Evolutionary conservation across 2,888 invertebrate genomes (phyloP).

Genomic region (Abrostola triplasia): DNA sequence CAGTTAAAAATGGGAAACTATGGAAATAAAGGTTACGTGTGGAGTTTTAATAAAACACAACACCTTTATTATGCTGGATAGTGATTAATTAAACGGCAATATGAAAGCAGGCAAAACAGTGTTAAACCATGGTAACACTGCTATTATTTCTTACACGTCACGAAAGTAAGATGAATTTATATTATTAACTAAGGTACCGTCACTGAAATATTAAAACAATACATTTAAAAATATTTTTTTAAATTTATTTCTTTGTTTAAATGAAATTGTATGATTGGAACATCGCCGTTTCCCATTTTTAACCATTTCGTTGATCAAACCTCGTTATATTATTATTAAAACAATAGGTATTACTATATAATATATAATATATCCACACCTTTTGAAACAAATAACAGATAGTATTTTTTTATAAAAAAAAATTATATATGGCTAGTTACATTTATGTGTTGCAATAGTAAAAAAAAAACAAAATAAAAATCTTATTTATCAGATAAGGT

Average conservation of each 20-base stretch:
- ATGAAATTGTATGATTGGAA: too few species aligned
- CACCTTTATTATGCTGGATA: conserved; percentile 2
- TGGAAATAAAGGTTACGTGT: background rate
- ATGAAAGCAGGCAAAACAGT: too few species aligned
- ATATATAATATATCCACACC: conserved; percentile 5
- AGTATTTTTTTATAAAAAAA: background rate
- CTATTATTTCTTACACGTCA: too few species aligned
- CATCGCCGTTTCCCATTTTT: conserved; percentile 20
- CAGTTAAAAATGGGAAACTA: conserved; percentile 23
- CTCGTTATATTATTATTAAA: conserved; percentile 1
- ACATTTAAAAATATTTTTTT: too few species aligned
- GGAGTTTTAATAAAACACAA: background rate
- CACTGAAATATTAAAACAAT: too few species aligned
- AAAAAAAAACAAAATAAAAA: background rate
- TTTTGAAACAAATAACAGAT: background rate
- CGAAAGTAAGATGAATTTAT: too few species aligned
- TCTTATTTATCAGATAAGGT: conserved; percentile 1
- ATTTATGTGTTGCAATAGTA: conserved; percentile 4
- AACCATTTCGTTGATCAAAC: conserved; percentile 20
- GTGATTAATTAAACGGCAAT: background rate
- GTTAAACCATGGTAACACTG: too few species aligned
- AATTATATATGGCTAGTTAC: conserved; percentile 1
- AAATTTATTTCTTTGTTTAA: too few species aligned
- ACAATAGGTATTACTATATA: conserved; percentile 5
- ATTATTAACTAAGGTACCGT: too few species aligned